A percentile compares a stretch with the other conserved stretches of the same genome.
phyloP scores from a whole-genome alignment of 2,113 vertebrate species.

The Tachuris rubrigastra region DNA sequence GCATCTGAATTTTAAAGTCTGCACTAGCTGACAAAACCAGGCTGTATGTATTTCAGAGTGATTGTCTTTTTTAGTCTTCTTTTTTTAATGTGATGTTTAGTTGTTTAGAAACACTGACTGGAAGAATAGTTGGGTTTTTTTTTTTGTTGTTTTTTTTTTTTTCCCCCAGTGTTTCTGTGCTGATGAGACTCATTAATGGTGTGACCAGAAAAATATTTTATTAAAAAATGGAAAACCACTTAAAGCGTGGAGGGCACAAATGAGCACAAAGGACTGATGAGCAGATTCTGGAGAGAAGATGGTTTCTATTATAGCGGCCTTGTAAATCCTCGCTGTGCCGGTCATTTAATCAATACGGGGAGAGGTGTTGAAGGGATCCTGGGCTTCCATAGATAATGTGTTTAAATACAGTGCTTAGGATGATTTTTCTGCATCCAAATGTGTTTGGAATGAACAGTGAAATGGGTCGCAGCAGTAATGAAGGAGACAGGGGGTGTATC shows the following conservation, averaged over 20 bases:
- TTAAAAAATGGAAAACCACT: background rate
- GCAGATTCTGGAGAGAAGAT: background rate
- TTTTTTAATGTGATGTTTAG: background rate
- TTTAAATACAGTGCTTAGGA: background rate
- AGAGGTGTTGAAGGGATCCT: constrained; percentile 16
- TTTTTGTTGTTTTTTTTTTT: background rate
- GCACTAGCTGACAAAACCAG: background rate
- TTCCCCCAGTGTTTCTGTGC: background rate
- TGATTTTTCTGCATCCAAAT: constrained; percentile 35
- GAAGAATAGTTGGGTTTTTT: background rate
- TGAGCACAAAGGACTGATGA: background rate
- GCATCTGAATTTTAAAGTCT: background rate
- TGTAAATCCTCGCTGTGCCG: background rate
- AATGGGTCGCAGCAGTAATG: constrained; percentile 50
- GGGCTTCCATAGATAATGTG: background rate
- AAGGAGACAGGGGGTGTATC: constrained; percentile 22
- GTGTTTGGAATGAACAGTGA: constrained; percentile 53
- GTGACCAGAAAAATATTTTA: background rate
- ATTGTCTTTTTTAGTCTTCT: background rate
- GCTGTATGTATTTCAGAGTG: background rate
- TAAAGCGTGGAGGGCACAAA: background rate
- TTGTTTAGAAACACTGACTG: background rate
- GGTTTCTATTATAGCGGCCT: background rate
- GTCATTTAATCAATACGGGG: constrained; percentile 30
- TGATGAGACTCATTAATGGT: background rate